A percentile compares a stretch with the other conserved stretches of the same genome.
Conservation (phyloP, 1,140 invertebrate genomes). For the Adelges cooleyi region DNA sequence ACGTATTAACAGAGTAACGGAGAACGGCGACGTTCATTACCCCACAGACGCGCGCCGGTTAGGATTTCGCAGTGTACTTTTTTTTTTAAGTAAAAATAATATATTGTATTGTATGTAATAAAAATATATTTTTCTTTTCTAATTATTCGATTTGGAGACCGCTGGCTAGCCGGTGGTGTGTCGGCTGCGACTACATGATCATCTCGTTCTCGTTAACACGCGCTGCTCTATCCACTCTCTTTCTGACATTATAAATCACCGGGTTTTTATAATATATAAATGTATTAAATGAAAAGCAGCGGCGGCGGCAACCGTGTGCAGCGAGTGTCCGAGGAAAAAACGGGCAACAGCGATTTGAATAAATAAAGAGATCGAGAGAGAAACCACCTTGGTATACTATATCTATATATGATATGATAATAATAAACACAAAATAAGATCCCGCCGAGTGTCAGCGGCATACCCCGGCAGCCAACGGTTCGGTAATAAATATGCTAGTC, state of each 20-base stretch:
- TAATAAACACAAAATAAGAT: neutral
- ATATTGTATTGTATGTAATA: no score
- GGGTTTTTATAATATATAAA: neutral
- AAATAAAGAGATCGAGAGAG: neutral
- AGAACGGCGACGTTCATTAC: no score
- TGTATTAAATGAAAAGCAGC: neutral
- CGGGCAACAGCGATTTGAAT: slow-evolving; percentile 15
- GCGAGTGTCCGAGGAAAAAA: neutral
- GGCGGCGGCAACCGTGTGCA: neutral
- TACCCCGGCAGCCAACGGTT: slow-evolving; percentile 3
- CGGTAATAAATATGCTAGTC: slow-evolving; percentile 19
- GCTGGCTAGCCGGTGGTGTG: neutral
- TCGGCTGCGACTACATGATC: neutral
- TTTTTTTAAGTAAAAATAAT: no score
- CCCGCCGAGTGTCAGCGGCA: slow-evolving; percentile 8
- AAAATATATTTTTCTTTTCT: slow-evolving; percentile 1
- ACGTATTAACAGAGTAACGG: neutral
- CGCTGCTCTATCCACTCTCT: neutral
- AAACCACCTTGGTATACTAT: neutral
- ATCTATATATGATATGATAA: neutral
- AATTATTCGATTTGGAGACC: slow-evolving; percentile 19
- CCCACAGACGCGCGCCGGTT: neutral
- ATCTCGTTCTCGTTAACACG: slow-evolving; percentile 7
- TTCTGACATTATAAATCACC: slow-evolving; percentile 8
- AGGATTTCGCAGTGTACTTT: neutral